Base-by-base conservation (phyloP, 2,113 vertebrate genomes). In the Oncorhynchus mykiss region DNA sequence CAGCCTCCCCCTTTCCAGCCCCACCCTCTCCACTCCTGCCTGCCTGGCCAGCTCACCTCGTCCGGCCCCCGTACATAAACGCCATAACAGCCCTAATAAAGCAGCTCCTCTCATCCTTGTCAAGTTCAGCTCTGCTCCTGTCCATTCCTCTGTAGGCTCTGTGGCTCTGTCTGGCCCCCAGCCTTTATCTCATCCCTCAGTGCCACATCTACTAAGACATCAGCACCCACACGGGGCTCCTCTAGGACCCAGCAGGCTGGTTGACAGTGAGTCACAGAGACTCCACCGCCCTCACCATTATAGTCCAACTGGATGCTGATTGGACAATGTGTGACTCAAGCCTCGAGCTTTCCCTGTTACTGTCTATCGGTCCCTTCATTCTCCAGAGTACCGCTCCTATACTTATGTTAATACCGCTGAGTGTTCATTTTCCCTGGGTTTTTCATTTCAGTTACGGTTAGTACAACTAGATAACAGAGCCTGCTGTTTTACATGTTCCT, bases 131-230 rank as follows among this genome's bases (percentile, higher is more conserved):
- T 60, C 51, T 72, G 49, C 49, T 31, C 25, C 49, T 86, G 87
- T 85, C 81, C 79, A 77, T 82, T 78, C 14, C 51, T 54, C 14
- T 16, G 16, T 18, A 54, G 51, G 86, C 77, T 81, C 79, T 73
- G 78, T 78, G 83, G 79, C 85, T 80, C 79, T 84, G 29, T 73
- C 59, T 20, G 65, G 79, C 80, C 69, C 78, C 39, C 39, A 45
- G 39, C 51, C 51, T 16, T 18, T 14, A 54, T 54, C 13, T 54
- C 16, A 57, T 71, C 85, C 74, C 75, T 85, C 1, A 68, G 78
- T 84, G 89, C 86, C 88, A 85, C 64, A 39, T 85, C 79, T 81
- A 80, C 73, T 76, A 80, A 81, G 70, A 80, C 83, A 83, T 78
- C 85, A 82, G 83, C 78, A 83, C 83, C 79, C 77, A 81, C 76